Evolutionary conservation across 2,888 invertebrate genomes (phyloP).

Genomic region (Tiliacea citrago): DNA sequence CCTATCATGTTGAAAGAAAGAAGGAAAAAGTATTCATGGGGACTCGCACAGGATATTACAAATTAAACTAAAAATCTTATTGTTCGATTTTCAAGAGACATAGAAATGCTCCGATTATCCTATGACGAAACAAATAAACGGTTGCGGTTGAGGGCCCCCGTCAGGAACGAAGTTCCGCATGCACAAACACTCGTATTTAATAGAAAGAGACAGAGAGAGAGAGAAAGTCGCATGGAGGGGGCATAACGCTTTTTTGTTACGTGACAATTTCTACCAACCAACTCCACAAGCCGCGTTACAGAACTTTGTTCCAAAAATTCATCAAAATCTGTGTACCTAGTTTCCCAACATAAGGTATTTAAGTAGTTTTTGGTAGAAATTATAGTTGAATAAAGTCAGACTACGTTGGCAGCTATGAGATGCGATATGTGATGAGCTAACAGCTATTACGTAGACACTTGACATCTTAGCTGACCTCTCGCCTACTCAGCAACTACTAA

Average conservation of each 20-base stretch:
- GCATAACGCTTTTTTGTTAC: too few species aligned
- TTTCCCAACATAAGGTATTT: neutral
- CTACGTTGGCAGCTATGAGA: slow-evolving; percentile 7
- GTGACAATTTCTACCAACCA: too few species aligned
- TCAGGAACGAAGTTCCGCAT: too few species aligned
- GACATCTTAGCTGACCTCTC: slow-evolving; percentile 23
- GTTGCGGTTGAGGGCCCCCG: too few species aligned
- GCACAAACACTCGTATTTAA: too few species aligned
- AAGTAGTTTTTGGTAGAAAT: neutral
- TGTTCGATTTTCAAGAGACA: neutral
- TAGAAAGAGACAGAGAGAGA: too few species aligned
- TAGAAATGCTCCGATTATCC: neutral
- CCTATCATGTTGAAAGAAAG: too few species aligned
- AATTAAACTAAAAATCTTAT: neutral
- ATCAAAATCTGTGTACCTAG: neutral
- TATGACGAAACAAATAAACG: neutral
- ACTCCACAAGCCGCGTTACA: too few species aligned
- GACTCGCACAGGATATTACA: too few species aligned
- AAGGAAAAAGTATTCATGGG: too few species aligned
- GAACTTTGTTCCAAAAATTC: too few species aligned
- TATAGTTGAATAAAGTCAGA: neutral
- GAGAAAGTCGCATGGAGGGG: too few species aligned
- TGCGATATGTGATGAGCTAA: slow-evolving; percentile 15
- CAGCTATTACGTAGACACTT: slow-evolving; percentile 11
- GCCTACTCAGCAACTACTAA: slow-evolving; percentile 16